Percentiles rank a stretch among this genome's conserved stretches.
phyloP scores from a whole-genome alignment of 2,888 invertebrate genomes.

The Carcina quercana region DNA sequence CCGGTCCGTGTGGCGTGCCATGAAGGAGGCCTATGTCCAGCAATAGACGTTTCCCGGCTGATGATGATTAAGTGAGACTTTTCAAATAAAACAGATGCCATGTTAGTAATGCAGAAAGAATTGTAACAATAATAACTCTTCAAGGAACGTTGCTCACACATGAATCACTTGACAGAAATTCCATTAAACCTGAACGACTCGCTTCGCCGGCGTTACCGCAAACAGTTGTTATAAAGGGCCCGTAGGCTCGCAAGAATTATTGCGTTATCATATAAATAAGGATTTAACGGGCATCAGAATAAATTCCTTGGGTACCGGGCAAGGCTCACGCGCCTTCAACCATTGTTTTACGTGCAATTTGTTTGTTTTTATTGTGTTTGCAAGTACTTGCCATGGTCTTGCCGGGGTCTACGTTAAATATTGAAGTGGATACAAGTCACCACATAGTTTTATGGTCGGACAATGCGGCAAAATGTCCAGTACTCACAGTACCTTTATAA shows the following conservation, averaged over 20 bases:
- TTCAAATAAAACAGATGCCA: too few species aligned
- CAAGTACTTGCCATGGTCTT: conserved; percentile 17
- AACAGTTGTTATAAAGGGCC: conserved; percentile 9
- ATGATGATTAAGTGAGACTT: too few species aligned
- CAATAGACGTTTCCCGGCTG: too few species aligned
- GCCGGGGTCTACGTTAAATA: conserved; percentile 13
- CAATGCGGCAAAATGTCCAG: too few species aligned
- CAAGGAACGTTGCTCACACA: conserved; percentile 4
- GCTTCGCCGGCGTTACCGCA: background rate
- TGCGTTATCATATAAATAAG: conserved; percentile 66
- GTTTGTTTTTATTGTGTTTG: conserved; percentile 55
- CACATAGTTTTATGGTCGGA: background rate
- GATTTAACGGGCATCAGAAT: conserved; percentile 58
- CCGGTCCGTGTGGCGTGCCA: too few species aligned
- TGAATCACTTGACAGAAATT: conserved; percentile 3
- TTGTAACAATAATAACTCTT: too few species aligned
- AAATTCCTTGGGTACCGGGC: conserved; percentile 38
- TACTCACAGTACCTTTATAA: too few species aligned
- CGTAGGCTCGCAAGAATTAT: conserved; percentile 44
- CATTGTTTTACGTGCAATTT: conserved; percentile 62
- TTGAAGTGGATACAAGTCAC: background rate
- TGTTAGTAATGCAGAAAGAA: too few species aligned
- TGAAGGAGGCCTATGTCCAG: too few species aligned
- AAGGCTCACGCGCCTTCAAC: conserved; percentile 39
- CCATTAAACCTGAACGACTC: background rate